These are phyloP conservation scores for Muschampia plurimacula DNA, from an alignment of 2,888 invertebrate genomes.

Conservation along the genomic window DNA sequence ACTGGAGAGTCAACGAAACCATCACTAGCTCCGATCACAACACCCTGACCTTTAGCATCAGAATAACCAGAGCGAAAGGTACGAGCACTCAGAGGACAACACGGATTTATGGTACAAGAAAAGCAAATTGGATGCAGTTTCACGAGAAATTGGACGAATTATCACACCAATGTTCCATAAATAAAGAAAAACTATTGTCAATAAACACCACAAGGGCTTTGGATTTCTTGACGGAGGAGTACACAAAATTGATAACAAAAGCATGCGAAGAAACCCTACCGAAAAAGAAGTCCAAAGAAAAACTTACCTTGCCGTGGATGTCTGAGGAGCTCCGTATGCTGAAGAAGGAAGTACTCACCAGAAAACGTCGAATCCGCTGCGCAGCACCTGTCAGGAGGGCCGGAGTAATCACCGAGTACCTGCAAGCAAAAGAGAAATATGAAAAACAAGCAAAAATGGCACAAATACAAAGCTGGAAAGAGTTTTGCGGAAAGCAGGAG, in stretches of 20 bases:
- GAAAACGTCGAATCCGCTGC: no score
- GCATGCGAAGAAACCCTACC: not conserved
- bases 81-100: not conserved
- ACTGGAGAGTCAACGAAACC: not conserved
- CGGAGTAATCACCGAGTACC: no score
- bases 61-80: not conserved
- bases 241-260: not conserved
- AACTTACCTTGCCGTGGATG: not conserved
- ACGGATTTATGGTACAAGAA: not conserved
- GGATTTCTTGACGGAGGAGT: not conserved
- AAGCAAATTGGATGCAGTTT: not conserved
- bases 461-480: not conserved
- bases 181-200: not conserved
- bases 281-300: not conserved
- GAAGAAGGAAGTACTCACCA: not conserved
- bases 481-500: not conserved
- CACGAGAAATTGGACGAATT: not conserved
- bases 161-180: not conserved
- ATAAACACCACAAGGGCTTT: not conserved
- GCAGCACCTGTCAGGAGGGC: no score
- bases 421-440: no score
- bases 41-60: not conserved
- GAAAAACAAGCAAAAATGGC: not conserved
- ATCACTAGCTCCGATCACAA: constrained; percentile 4
- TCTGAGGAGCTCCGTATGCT: not conserved